Evolutionary conservation across 2,888 invertebrate species (phyloP).

Genomic region (Drymonia ruficornis): DNA sequence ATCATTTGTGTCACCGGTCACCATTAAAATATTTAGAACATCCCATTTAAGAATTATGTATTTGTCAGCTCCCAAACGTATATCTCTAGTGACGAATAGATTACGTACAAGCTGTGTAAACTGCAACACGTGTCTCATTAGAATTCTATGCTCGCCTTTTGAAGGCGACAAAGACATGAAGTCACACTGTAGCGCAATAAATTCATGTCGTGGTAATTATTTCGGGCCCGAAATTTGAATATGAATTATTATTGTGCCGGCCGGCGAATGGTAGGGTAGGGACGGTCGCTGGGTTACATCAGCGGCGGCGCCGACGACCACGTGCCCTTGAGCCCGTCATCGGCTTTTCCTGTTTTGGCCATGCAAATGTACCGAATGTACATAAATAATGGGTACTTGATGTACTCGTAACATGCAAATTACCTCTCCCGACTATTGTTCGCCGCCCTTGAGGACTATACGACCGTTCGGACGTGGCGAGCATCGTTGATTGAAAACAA

Average conservation of each 20-base stretch:
- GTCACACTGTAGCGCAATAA: slow-evolving; percentile 54
- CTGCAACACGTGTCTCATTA: slow-evolving; percentile 68
- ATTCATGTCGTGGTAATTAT: slow-evolving; percentile 64
- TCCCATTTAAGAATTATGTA: slow-evolving; percentile 46
- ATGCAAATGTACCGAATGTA: slow-evolving; percentile 77
- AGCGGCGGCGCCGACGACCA: slow-evolving; percentile 59
- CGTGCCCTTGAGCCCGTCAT: slow-evolving; percentile 57
- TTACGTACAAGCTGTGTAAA: slow-evolving; percentile 60
- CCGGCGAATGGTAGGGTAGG: slow-evolving; percentile 42
- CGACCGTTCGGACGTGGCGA: slow-evolving; percentile 64
- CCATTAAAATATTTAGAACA: slow-evolving; percentile 47
- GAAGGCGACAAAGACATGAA: slow-evolving; percentile 53
- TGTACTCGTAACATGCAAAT: slow-evolving; percentile 69
- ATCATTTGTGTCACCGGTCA: slow-evolving; percentile 17
- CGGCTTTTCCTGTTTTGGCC: slow-evolving; percentile 63
- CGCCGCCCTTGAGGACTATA: slow-evolving; percentile 75
- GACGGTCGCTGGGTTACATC: slow-evolving; percentile 70
- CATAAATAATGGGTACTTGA: slow-evolving; percentile 57
- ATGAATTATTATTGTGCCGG: slow-evolving; percentile 64
- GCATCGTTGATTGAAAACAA: slow-evolving; percentile 69
- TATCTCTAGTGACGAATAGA: slow-evolving; percentile 46
- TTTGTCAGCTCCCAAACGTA: slow-evolving; percentile 44
- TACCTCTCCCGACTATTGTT: slow-evolving; percentile 76
- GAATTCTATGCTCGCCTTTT: slow-evolving; percentile 41
- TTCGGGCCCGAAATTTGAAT: slow-evolving; percentile 68